These are phyloP conservation scores for Leucophenga montana DNA, from an alignment of 2,888 invertebrate genomes.

Conservation along the genomic window DNA sequence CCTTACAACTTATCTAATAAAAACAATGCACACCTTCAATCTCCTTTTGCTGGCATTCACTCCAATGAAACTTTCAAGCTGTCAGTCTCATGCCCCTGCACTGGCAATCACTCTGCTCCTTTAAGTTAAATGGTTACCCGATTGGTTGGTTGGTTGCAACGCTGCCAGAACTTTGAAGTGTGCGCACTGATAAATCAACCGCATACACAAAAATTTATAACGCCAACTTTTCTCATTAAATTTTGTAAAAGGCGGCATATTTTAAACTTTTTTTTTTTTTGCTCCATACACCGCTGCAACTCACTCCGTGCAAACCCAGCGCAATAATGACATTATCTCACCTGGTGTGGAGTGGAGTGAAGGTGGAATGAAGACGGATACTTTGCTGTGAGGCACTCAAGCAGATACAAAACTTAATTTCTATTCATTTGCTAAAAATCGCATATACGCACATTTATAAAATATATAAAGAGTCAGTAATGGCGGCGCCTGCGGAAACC, in stretches of 20 bases:
- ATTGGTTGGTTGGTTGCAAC: no score
- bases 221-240: slow-evolving; percentile 66
- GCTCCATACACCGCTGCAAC: no score
- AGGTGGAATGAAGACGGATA: background rate
- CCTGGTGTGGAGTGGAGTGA: slow-evolving; percentile 43
- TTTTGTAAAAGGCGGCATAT: slow-evolving; percentile 65
- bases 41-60: no score
- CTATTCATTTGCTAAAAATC: slow-evolving; percentile 65
- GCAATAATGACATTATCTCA: slow-evolving; percentile 64
- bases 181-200: slow-evolving; percentile 54
- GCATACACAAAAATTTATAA: slow-evolving; percentile 66
- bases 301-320: slow-evolving; percentile 18
- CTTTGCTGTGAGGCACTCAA: slow-evolving; percentile 51
- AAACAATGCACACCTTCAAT: no score
- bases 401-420: slow-evolving; percentile 61
- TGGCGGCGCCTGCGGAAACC: slow-evolving; percentile 63
- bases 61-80: no score
- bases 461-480: slow-evolving; percentile 16
- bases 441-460: slow-evolving; percentile 55
- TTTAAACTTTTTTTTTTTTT: slow-evolving; percentile 61
- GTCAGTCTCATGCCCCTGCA: no score
- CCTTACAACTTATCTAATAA: no score
- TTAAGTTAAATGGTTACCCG: no score
- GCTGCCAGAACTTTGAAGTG: no score
- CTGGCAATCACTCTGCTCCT: no score